A percentile compares a stretch with the other conserved stretches of the same genome.
These are phyloP conservation scores for Neosilurus mollespiculum DNA, from an alignment of 2,797 vertebrate species.

Conservation along the genomic window DNA sequence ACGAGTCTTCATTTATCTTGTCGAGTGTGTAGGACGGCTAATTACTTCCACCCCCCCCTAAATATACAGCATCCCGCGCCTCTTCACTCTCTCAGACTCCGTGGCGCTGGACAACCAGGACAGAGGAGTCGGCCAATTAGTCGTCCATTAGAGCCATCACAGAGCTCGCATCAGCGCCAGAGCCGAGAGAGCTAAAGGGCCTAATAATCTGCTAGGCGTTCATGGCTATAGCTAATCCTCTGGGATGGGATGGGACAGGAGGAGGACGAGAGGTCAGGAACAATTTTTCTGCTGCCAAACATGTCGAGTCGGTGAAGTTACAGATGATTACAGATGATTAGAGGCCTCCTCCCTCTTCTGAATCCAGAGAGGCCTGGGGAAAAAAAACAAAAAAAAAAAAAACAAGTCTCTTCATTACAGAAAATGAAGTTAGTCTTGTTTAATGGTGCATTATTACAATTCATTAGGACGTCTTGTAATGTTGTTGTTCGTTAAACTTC, in stretches of 20 bases:
- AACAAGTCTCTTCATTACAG: constrained; percentile 27
- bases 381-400: no score
- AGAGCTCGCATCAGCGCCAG: constrained; percentile 43
- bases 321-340: constrained; percentile 34
- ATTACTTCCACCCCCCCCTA: constrained; percentile 81
- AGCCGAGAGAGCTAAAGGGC: constrained; percentile 37
- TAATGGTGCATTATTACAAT: constrained; percentile 26
- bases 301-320: constrained; percentile 33
- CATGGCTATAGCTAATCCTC: constrained; percentile 40
- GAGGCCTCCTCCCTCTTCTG: constrained; percentile 6
- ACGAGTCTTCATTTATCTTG: constrained; percentile 94
- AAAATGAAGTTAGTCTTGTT: constrained; percentile 2
- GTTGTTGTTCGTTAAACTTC: neutral
- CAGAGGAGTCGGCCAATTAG: constrained; percentile 80
- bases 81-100: constrained; percentile 85
- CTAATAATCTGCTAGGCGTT: constrained; percentile 59
- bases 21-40: constrained; percentile 81
- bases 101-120: constrained; percentile 83
- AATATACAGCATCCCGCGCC: constrained; percentile 34
- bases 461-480: constrained; percentile 20
- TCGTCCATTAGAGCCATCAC: constrained; percentile 71
- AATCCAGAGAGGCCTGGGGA: neutral
- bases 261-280: constrained; percentile 41
- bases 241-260: neutral
- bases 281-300: constrained; percentile 41